Evolutionary conservation across 92 coral and sea anemone species (phyloP).

Genomic region (Zoanthus sociatus): DNA sequence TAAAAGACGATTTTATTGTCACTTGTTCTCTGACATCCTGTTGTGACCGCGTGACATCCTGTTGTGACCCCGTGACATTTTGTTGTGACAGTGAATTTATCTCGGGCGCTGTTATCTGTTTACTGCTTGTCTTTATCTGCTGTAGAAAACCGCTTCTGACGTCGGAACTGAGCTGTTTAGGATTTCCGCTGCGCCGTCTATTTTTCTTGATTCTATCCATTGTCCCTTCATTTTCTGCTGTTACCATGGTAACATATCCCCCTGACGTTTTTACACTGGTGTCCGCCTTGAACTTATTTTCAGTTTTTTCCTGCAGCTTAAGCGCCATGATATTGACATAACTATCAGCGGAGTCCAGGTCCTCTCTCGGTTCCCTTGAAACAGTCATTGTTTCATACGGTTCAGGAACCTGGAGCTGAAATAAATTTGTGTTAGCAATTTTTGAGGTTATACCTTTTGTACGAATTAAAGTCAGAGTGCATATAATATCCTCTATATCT

Average conservation of each 20-base stretch:
- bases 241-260: constrained; percentile 29
- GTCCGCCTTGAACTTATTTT: neutral
- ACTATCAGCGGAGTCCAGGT: neutral
- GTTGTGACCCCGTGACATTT: neutral
- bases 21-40: constrained; percentile 20
- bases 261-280: neutral
- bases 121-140: constrained; percentile 41
- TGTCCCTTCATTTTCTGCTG: neutral
- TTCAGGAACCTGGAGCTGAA: neutral
- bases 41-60: neutral
- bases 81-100: neutral
- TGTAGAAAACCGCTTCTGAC: constrained; percentile 35
- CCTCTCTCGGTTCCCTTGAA: neutral
- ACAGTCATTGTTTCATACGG: constrained; percentile 30
- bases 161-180: constrained; percentile 30
- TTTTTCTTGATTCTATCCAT: neutral
- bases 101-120: neutral
- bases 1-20: constrained; percentile 6
- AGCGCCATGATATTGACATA: constrained; percentile 28
- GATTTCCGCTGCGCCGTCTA: constrained; percentile 31
- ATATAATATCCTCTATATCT: too few species aligned
- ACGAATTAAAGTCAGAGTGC: too few species aligned
- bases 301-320: neutral
- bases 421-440: neutral
- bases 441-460: too few species aligned